Evolutionary conservation across 2,113 vertebrate species (phyloP).

Genomic region (Oryzias melastigma): DNA sequence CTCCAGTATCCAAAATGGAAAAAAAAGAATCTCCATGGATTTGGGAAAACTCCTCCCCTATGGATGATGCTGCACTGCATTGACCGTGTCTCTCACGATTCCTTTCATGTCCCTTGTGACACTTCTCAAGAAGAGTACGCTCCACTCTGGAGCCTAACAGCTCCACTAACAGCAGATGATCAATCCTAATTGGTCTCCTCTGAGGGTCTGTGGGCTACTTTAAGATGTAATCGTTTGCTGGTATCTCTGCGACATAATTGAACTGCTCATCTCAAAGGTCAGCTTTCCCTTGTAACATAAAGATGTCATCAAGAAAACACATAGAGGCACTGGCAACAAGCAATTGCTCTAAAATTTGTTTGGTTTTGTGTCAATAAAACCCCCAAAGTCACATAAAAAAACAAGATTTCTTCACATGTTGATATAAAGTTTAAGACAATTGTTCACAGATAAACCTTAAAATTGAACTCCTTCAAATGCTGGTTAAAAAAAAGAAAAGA

Average conservation of each 20-base stretch:
- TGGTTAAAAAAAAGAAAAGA: too few species aligned
- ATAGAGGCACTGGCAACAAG: not conserved
- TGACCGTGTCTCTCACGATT: conserved; percentile 37
- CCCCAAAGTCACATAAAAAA: not conserved
- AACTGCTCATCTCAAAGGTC: conserved; percentile 76
- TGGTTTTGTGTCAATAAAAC: conserved; percentile 15
- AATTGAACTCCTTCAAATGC: too few species aligned
- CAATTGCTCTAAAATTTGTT: not conserved
- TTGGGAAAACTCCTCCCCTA: conserved; percentile 26
- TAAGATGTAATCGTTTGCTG: conserved; percentile 60
- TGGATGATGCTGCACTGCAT: conserved; percentile 15
- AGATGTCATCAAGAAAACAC: not conserved
- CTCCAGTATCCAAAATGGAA: not conserved
- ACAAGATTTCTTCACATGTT: too few species aligned
- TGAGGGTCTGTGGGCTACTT: conserved; percentile 56
- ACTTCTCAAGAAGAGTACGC: conserved; percentile 54
- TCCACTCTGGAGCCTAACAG: conserved; percentile 51
- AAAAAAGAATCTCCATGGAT: not conserved
- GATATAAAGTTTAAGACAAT: too few species aligned
- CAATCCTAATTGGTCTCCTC: conserved; percentile 81
- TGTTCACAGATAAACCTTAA: too few species aligned
- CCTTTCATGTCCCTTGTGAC: conserved; percentile 33
- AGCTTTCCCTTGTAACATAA: conserved; percentile 24
- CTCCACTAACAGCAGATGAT: conserved; percentile 72
- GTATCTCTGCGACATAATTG: conserved; percentile 40